Evolutionary conservation across 2,888 invertebrate species (phyloP), one percentile per base, ranked within the genome.

Genomic region (Cremastobaeus sp.): DNA sequence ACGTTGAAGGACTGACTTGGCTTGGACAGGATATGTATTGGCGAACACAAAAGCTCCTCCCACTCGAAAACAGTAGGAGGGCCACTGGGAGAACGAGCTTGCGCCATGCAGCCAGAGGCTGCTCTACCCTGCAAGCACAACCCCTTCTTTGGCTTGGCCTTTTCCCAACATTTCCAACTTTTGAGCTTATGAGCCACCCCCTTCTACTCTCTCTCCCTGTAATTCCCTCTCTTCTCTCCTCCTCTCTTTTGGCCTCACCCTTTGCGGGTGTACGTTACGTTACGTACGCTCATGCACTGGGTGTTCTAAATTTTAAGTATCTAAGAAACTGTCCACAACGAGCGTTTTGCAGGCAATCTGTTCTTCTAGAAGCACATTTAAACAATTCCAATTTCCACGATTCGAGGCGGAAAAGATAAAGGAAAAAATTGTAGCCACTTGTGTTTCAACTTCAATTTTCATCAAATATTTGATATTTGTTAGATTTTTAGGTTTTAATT

Each of bases 41-140:
- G 83, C 83, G 78, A 78, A 73, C 74, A 77, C 74, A 76, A 79
- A 85, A 83, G 85, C 86, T 85, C 86, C 85, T 82, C 86, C 86
- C 83, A 83, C 82, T 81, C 66, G 73, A 55, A 57, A 70, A 37
- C 78, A 78, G 84, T 82, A 80, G 84, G 85, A 83, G 83, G 84
- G 77, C 75, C 78, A 76, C 77, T 78, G 74, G 76, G 73, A 74
- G 74, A 78, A 74, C 78, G 84, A 84, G 83, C 81, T 84, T 84
- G 84, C 84, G 85, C 84, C 78, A 79, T 83, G 8, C 25, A 59
- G 70, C 25, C 66, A 66, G 62, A 75, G 57, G 64, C 52, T 35
- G 70, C 69, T 72, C 75, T 73, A 59, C 73, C 60, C 70, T 43
- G 57, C 70, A 77, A 80, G 82, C 79, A 81, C 84, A 81, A 84